These are phyloP conservation scores for Nannospalax galili DNA, from an alignment of 2,113 vertebrate genomes.

Conservation along the genomic window DNA sequence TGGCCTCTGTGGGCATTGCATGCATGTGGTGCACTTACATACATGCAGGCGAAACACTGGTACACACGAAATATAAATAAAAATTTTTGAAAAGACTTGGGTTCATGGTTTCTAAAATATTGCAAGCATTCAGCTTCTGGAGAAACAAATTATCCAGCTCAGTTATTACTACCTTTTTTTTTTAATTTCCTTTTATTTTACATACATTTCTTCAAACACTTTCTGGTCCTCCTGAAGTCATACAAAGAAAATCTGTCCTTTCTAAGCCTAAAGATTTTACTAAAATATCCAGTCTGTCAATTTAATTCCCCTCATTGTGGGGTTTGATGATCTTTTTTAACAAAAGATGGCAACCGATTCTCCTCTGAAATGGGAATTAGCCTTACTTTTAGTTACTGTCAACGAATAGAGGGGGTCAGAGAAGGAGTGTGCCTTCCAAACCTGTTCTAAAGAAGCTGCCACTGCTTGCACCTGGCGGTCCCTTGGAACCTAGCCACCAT, in stretches of 20 bases:
- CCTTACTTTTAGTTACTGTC: slow-evolving; percentile 4
- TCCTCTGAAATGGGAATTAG: background rate
- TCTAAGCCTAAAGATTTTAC: background rate
- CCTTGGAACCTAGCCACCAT: background rate
- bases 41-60: no score
- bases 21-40: no score
- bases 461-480: background rate
- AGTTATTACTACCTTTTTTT: slow-evolving; percentile 11
- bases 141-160: background rate
- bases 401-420: background rate
- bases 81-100: background rate
- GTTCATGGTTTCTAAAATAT: background rate
- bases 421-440: background rate
- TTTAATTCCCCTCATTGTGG: background rate
- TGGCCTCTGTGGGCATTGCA: no score
- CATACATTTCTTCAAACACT: background rate
- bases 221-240: background rate
- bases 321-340: background rate
- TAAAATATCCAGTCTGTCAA: slow-evolving; percentile 15
- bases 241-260: background rate
- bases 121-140: background rate
- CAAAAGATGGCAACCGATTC: background rate
- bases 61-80: no score
- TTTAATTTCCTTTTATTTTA: background rate
- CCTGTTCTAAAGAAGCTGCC: background rate